phyloP scores from a whole-genome alignment of 2,113 vertebrate species.

The Pica pica region DNA sequence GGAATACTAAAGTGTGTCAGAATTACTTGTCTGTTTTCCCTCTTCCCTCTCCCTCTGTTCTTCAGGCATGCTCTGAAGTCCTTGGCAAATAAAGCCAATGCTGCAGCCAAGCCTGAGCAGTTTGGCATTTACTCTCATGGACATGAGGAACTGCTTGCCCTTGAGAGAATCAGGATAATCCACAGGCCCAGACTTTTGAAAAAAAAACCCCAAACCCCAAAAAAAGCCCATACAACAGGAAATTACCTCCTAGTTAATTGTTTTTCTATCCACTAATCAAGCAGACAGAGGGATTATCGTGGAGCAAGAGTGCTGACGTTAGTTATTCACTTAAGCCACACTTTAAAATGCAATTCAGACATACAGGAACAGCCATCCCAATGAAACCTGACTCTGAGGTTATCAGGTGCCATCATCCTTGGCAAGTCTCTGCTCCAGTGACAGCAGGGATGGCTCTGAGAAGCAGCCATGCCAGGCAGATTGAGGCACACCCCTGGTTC shows the following conservation, averaged over 20 bases:
- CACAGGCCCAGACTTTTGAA: neutral
- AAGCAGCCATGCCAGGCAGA: neutral
- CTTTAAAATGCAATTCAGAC: neutral
- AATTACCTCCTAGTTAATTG: neutral
- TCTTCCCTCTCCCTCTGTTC: slow-evolving; percentile 39
- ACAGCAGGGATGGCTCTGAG: neutral
- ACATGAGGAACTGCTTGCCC: slow-evolving; percentile 38
- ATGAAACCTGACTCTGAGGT: neutral
- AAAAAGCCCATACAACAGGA: neutral
- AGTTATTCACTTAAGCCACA: neutral
- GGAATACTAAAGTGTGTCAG: slow-evolving; percentile 62
- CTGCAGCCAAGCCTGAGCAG: slow-evolving; percentile 26
- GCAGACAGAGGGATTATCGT: neutral
- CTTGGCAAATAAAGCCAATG: slow-evolving; percentile 40
- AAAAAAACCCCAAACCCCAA: neutral
- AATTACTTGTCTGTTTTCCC: slow-evolving; percentile 53
- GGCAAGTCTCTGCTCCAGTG: neutral
- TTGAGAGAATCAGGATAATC: slow-evolving; percentile 9
- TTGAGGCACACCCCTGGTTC: neutral
- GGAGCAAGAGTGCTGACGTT: neutral
- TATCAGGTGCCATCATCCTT: neutral
- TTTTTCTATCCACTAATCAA: neutral
- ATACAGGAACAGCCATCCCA: rapidly evolving
- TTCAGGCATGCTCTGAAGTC: slow-evolving; percentile 42
- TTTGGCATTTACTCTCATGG: slow-evolving; percentile 56